Conservation (phyloP, 1,140 invertebrate genomes). For the Dendroctonus valens region DNA sequence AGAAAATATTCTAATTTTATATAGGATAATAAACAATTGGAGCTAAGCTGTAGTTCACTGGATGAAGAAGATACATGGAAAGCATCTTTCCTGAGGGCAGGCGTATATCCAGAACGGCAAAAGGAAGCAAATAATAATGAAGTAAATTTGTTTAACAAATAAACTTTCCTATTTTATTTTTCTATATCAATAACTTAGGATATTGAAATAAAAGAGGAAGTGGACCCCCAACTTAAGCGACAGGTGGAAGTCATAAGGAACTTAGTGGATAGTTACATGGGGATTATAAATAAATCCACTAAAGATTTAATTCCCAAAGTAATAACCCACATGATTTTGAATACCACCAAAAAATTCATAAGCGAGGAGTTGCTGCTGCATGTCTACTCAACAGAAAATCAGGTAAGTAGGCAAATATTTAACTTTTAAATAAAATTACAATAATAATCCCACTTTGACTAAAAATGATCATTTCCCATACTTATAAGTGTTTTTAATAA, state of each 20-base stretch:
- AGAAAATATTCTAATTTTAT: slow-evolving; percentile 1
- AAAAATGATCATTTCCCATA: background rate
- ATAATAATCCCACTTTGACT: background rate
- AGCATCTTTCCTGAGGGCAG: slow-evolving; percentile 96
- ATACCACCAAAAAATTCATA: slow-evolving; percentile 97
- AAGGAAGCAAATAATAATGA: slow-evolving; percentile 61
- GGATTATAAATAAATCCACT: slow-evolving; percentile 98
- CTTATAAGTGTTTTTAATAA: background rate
- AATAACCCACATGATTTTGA: slow-evolving; percentile 98
- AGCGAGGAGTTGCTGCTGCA: slow-evolving; percentile 93
- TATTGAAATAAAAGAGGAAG: slow-evolving; percentile 42
- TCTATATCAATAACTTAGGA: slow-evolving; percentile 12
- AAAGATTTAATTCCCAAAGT: slow-evolving; percentile 97
- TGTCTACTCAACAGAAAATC: slow-evolving; percentile 94
- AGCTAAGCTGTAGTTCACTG: slow-evolving; percentile 94
- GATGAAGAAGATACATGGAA: slow-evolving; percentile 99
- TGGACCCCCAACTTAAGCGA: slow-evolving; percentile 96
- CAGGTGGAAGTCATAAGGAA: slow-evolving; percentile 99
- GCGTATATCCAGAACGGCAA: slow-evolving; percentile 96
- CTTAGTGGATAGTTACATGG: slow-evolving; percentile 99
- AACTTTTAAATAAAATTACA: too few species aligned
- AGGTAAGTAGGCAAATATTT: slow-evolving; percentile 60
- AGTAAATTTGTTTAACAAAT: slow-evolving; percentile 10
- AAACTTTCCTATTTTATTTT: slow-evolving; percentile 4
- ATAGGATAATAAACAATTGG: slow-evolving; percentile 93